Evolutionary conservation across 2,113 vertebrate species (phyloP).

Genomic region (Furnarius figulus): DNA sequence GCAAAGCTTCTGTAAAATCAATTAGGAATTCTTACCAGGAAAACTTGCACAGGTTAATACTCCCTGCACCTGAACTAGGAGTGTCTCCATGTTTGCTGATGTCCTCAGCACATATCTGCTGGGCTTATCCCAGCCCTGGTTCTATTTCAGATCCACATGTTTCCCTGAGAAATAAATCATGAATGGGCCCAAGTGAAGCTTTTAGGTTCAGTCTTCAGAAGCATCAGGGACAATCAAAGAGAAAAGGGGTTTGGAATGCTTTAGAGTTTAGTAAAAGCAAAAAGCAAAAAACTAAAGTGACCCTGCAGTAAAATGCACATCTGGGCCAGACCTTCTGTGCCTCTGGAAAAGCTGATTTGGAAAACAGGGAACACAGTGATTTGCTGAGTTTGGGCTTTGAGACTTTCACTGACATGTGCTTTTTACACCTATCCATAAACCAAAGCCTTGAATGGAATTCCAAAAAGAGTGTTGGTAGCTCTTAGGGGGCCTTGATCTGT

Average conservation of each 20-base stretch:
- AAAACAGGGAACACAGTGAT: neutral
- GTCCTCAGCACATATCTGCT: neutral
- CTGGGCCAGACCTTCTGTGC: neutral
- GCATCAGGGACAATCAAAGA: neutral
- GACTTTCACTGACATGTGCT: neutral
- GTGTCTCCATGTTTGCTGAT: neutral
- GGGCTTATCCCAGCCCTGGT: neutral
- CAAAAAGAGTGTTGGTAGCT: neutral
- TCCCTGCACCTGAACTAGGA: neutral
- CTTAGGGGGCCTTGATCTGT: accelerated
- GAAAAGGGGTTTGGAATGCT: neutral
- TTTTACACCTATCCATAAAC: neutral
- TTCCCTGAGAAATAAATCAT: neutral
- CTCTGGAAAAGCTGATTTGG: neutral
- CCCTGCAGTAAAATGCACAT: neutral
- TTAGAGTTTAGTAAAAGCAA: neutral
- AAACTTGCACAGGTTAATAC: neutral
- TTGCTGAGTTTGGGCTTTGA: neutral
- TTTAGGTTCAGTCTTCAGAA: neutral
- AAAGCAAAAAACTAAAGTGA: neutral
- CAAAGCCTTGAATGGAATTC: neutral
- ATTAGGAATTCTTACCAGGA: neutral
- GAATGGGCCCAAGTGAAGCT: neutral
- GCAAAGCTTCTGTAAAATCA: neutral
- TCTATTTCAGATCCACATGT: neutral